Conservation (phyloP, 2,888 invertebrate genomes). For the Oxycera nigricornis region DNA sequence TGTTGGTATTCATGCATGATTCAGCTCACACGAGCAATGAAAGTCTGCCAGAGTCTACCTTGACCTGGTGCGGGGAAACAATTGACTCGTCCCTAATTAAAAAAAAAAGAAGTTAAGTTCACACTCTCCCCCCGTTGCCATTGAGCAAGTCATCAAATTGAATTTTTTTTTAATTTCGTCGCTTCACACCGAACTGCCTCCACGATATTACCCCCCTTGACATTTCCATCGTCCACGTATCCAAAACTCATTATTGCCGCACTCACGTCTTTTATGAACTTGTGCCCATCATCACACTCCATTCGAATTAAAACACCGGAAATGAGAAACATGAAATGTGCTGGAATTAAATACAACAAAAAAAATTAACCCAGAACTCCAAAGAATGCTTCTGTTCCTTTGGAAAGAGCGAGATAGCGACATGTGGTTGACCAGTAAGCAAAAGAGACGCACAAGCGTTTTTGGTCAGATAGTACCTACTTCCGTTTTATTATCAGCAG, state of each 20-base stretch:
- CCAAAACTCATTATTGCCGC: neutral
- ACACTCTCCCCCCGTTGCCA: neutral
- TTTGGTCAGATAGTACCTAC: too few species aligned
- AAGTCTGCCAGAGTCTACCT: neutral
- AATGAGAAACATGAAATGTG: conserved; percentile 26
- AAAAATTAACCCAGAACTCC: too few species aligned
- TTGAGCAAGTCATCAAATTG: conserved; percentile 20
- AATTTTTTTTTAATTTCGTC: conserved; percentile 11
- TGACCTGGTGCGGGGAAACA: conserved; percentile 12
- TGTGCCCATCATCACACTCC: neutral
- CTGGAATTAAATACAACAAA: conserved; percentile 4
- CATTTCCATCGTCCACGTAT: neutral
- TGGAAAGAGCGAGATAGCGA: neutral
- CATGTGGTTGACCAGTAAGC: neutral
- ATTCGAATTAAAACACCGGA: conserved; percentile 11
- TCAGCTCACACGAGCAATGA: neutral
- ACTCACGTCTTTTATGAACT: neutral
- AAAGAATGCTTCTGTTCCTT: neutral
- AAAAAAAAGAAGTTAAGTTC: neutral
- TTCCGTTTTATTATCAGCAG: conserved; percentile 8
- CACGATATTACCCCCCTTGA: neutral
- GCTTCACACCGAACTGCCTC: neutral
- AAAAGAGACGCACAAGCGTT: too few species aligned
- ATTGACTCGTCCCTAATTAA: neutral
- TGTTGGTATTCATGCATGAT: neutral